Evolutionary conservation across 2,797 vertebrate genomes (phyloP).

Genomic region (Spinus olivaceus): DNA sequence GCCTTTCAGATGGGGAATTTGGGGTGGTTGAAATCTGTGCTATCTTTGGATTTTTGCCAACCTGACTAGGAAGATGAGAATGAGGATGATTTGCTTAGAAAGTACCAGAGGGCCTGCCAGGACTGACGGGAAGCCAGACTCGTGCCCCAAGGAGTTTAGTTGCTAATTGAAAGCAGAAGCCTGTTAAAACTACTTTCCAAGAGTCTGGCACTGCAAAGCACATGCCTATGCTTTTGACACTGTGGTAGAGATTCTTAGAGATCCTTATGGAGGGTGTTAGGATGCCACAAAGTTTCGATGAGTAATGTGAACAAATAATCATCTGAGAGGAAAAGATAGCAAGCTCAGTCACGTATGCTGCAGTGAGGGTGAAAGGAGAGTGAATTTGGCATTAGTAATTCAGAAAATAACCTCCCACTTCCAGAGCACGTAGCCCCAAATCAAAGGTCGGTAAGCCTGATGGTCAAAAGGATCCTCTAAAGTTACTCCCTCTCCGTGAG

Average conservation of each 20-base stretch:
- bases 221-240: conserved; percentile 1
- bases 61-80: background rate
- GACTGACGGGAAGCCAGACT: conserved; percentile 16
- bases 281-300: background rate
- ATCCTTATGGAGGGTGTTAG: background rate
- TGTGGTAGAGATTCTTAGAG: conserved; percentile 26
- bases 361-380: background rate
- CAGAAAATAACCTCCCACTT: background rate
- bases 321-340: background rate
- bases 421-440: background rate
- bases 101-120: conserved; percentile 9
- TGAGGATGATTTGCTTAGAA: conserved; percentile 17
- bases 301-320: conserved; percentile 8
- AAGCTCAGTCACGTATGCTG: background rate
- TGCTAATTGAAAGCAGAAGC: conserved; percentile 39
- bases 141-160: conserved; percentile 21
- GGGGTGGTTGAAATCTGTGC: background rate
- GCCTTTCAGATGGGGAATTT: background rate
- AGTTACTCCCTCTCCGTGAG: background rate
- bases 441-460: background rate
- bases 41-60: background rate
- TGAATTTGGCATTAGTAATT: background rate
- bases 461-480: background rate
- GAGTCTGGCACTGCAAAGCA: background rate
- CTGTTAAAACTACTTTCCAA: conserved; percentile 33